Evolutionary conservation across 2,888 invertebrate species (phyloP), one percentile per base, ranked within the genome.

Genomic region (Agonopterix alstromeriana): DNA sequence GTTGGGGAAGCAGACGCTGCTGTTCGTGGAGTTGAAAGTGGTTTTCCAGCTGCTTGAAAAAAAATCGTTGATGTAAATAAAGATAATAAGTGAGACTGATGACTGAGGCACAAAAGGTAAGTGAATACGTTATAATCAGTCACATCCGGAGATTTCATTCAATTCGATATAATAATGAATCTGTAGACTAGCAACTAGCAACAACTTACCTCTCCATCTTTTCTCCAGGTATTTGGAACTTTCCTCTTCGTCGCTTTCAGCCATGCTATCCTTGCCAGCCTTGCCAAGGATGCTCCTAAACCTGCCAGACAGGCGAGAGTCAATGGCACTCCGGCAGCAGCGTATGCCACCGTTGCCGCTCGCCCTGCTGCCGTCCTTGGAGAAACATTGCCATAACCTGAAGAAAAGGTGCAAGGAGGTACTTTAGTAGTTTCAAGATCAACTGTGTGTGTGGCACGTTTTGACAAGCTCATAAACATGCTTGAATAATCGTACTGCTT

Each of bases 221-320:
- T 87, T 35, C 77, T 76, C 87, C 86, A 86, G 1, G 74, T 73
- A 36, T 75, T 82, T 38, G 86, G 77, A 46, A 75, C 74, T 76
- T 85, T 86, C 53, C 81, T 77, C 50, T 76, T 83, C 1, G 85
- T 84, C 0, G 83, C 77, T 42, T 67, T 74, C 11, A 86, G 57
- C 82, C 86, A 84, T 0, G 94, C 92, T 67, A 93, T 90, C 60
- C 93, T 91, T 52, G 96, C 93, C 9, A 93, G 91, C 45, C 93
- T 92, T 8, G 97, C 97, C 66, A 97, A 88, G 17, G 95, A 90
- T 8, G 94, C 93, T 7, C 97, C 97, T 47, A 97, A 90, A 55
- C 95, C 95, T 10, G 96, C 95, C 62, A 97, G 87, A 71, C 96
- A 95, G 48, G 97, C 93, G 60, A 97, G 84, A 89, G 96, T 95